Evolutionary conservation across 2,113 vertebrate genomes (phyloP).

Genomic region (Sisor rabdophorus): DNA sequence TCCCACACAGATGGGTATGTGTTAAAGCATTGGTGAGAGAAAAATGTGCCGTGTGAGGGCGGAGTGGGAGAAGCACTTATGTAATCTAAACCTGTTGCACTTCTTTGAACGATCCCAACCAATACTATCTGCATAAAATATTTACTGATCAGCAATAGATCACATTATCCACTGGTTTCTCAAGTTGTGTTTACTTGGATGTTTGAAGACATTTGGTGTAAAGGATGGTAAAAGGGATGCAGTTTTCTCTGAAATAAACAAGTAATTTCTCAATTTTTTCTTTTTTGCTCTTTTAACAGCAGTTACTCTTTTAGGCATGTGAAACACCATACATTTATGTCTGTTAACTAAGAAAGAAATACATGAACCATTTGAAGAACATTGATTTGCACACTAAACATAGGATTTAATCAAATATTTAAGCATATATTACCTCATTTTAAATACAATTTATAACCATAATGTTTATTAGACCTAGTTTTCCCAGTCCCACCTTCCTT

Average conservation of each 20-base stretch:
- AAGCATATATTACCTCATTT: neutral
- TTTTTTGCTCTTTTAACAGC: neutral
- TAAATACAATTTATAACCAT: neutral
- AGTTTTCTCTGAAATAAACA: slow-evolving; percentile 34
- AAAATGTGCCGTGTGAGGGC: slow-evolving; percentile 47
- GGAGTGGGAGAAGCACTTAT: slow-evolving; percentile 35
- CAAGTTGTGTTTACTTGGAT: neutral
- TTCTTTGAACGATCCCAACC: slow-evolving; percentile 17
- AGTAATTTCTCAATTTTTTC: neutral
- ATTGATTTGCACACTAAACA: neutral
- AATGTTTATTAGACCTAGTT: neutral
- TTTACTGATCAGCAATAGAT: neutral
- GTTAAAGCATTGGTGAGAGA: slow-evolving; percentile 33
- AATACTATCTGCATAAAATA: slow-evolving; percentile 4
- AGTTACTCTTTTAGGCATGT: neutral
- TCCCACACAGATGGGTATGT: slow-evolving; percentile 44
- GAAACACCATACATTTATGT: no score
- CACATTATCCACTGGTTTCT: neutral
- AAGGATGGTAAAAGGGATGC: neutral
- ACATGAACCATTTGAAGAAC: neutral
- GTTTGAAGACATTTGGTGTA: slow-evolving; percentile 9
- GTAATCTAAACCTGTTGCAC: slow-evolving; percentile 34
- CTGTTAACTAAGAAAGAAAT: no score
- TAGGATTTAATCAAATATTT: neutral
- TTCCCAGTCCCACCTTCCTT: neutral